Conservation (phyloP, 2,888 invertebrate genomes). For the Automeris io region DNA sequence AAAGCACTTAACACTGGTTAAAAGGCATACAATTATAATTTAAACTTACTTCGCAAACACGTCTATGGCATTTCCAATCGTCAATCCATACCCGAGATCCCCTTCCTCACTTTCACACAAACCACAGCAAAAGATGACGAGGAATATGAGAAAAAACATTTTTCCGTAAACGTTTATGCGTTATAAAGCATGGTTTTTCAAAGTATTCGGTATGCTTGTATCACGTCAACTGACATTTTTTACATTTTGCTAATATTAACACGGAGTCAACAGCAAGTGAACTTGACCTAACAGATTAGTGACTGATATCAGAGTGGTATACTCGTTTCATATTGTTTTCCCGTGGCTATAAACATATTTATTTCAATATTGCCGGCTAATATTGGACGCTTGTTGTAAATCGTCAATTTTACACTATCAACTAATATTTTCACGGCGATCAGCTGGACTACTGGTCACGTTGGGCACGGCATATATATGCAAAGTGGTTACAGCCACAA, state of each 20-base stretch:
- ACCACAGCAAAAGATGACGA: slow-evolving; percentile 35
- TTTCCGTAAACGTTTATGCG: slow-evolving; percentile 23
- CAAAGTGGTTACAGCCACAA: too few species aligned
- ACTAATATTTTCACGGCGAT: too few species aligned
- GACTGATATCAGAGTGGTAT: slow-evolving; percentile 4
- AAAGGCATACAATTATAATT: slow-evolving; percentile 3
- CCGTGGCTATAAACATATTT: background rate
- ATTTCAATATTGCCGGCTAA: background rate
- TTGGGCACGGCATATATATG: too few species aligned
- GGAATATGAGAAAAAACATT: slow-evolving; percentile 32
- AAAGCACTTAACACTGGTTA: too few species aligned
- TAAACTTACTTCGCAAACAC: slow-evolving; percentile 67
- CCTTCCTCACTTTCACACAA: slow-evolving; percentile 44
- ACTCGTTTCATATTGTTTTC: background rate
- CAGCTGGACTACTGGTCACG: too few species aligned
- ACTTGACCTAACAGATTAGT: slow-evolving; percentile 71
- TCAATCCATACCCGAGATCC: slow-evolving; percentile 54
- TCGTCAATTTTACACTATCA: too few species aligned
- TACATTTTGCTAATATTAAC: slow-evolving; percentile 60
- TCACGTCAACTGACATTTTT: slow-evolving; percentile 54
- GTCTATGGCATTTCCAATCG: slow-evolving; percentile 63
- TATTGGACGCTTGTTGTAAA: background rate
- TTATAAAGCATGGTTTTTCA: slow-evolving; percentile 14
- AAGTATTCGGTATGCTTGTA: slow-evolving; percentile 34
- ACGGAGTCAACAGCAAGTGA: slow-evolving; percentile 50